Evolutionary conservation across 2,888 invertebrate genomes (phyloP).

Genomic region (Rosalia funebris): DNA sequence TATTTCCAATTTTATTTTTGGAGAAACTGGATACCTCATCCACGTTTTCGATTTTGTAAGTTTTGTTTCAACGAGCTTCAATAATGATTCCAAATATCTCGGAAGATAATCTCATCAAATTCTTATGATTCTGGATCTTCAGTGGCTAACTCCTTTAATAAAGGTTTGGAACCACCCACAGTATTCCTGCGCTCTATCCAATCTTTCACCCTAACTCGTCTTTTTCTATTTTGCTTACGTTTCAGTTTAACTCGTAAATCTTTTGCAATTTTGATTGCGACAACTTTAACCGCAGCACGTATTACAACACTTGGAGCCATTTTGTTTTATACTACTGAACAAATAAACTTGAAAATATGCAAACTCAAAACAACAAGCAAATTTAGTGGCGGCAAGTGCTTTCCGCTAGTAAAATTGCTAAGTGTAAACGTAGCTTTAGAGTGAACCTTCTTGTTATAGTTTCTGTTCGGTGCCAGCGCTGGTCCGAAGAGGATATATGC

Average conservation of each 20-base stretch:
- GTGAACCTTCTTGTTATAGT: too few relatives aligned
- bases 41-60: conserved; percentile 28
- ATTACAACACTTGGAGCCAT: conserved; percentile 23
- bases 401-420: too few relatives aligned
- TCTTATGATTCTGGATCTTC: conserved; percentile 25
- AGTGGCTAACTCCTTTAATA: conserved; percentile 20
- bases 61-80: conserved; percentile 23
- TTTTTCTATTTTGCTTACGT: conserved; percentile 21
- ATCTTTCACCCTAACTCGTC: conserved; percentile 6
- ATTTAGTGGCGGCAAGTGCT: too few relatives aligned
- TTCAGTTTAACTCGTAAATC: conserved; percentile 15
- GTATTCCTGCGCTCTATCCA: conserved; percentile 17
- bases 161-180: conserved; percentile 23
- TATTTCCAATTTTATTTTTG: conserved; percentile 13
- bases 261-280: conserved; percentile 18
- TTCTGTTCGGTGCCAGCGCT: too few relatives aligned
- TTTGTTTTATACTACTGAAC: conserved; percentile 2
- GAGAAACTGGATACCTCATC: conserved; percentile 23
- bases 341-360: neutral
- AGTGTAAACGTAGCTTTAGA: neutral
- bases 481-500: too few relatives aligned
- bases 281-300: conserved; percentile 23
- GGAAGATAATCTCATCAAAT: conserved; percentile 22
- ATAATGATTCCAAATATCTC: conserved; percentile 21
- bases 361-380: neutral